phyloP scores from a whole-genome alignment of 2,113 vertebrate genomes.

The Montifringilla adamsi region DNA sequence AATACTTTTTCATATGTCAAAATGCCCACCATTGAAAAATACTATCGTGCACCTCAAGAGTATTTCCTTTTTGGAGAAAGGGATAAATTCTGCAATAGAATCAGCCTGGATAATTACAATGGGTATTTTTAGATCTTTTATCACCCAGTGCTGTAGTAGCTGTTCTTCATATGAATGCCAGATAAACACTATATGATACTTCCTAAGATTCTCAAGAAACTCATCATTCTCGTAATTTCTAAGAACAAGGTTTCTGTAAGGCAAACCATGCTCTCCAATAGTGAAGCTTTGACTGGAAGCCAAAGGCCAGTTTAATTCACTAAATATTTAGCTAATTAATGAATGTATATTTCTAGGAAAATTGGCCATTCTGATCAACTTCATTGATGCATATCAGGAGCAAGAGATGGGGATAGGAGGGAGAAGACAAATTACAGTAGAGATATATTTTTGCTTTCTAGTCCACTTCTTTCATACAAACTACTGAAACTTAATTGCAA shows the following conservation, averaged over 20 bases:
- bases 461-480: slow-evolving; percentile 81
- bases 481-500: slow-evolving; percentile 80
- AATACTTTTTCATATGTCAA: slow-evolving; percentile 71
- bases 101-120: slow-evolving; percentile 49
- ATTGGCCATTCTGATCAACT: slow-evolving; percentile 46
- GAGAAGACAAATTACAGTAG: slow-evolving; percentile 71
- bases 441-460: slow-evolving; percentile 79
- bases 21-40: slow-evolving; percentile 70
- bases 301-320: slow-evolving; percentile 56
- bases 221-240: slow-evolving; percentile 44
- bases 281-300: slow-evolving; percentile 69
- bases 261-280: slow-evolving; percentile 67
- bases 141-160: slow-evolving; percentile 16
- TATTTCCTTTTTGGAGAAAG: slow-evolving; percentile 42
- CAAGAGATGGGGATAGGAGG: slow-evolving; percentile 46
- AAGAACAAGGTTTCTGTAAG: slow-evolving; percentile 64
- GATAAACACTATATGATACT: slow-evolving; percentile 43
- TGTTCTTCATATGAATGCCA: slow-evolving; percentile 34
- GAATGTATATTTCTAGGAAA: slow-evolving; percentile 38
- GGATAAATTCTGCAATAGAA: slow-evolving; percentile 56
- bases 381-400: slow-evolving; percentile 59
- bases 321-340: slow-evolving; percentile 47
- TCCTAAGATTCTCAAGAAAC: slow-evolving; percentile 59
- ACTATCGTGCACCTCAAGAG: slow-evolving; percentile 61
- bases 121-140: slow-evolving; percentile 23